These are phyloP conservation scores for Pyrgus malvae DNA, from an alignment of 2,888 invertebrate genomes.

Conservation along the genomic window DNA sequence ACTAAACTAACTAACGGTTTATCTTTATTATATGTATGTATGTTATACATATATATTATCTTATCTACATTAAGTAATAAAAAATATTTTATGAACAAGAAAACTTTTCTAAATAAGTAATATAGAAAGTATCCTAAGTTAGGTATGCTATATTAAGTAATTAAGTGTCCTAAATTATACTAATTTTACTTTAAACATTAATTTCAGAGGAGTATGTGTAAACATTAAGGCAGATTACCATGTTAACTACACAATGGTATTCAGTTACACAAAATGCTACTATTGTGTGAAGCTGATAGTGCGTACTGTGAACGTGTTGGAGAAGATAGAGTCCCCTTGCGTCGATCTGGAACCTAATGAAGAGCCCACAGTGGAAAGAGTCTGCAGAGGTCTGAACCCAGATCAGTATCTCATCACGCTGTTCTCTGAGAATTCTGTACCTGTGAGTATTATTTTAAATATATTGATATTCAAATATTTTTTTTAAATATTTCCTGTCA, in stretches of 20 bases:
- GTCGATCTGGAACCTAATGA: slow-evolving; percentile 84
- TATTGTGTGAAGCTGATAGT: slow-evolving; percentile 93
- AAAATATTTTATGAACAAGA: too few relatives aligned
- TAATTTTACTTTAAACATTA: too few relatives aligned
- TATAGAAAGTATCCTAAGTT: too few relatives aligned
- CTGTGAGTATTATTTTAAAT: slow-evolving; percentile 73
- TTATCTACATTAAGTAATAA: too few relatives aligned
- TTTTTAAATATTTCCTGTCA: too few relatives aligned
- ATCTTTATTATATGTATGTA: too few relatives aligned
- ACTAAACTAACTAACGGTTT: too few relatives aligned
- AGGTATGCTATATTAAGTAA: too few relatives aligned
- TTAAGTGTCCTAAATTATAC: too few relatives aligned
- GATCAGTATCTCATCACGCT: slow-evolving; percentile 92
- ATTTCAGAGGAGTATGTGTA: slow-evolving; percentile 86
- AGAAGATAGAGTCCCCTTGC: slow-evolving; percentile 93
- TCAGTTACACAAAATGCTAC: slow-evolving; percentile 87
- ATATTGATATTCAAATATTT: neutral
- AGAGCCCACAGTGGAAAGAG: slow-evolving; percentile 87
- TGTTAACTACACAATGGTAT: slow-evolving; percentile 93
- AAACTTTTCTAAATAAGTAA: too few relatives aligned
- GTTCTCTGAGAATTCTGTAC: slow-evolving; percentile 94
- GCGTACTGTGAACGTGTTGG: slow-evolving; percentile 92
- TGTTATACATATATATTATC: too few relatives aligned
- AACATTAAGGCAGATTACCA: slow-evolving; percentile 87
- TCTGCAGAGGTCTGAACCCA: slow-evolving; percentile 87